Evolutionary conservation across 2,888 invertebrate genomes (phyloP).

Genomic region (Stenchaetothrips biformis): DNA sequence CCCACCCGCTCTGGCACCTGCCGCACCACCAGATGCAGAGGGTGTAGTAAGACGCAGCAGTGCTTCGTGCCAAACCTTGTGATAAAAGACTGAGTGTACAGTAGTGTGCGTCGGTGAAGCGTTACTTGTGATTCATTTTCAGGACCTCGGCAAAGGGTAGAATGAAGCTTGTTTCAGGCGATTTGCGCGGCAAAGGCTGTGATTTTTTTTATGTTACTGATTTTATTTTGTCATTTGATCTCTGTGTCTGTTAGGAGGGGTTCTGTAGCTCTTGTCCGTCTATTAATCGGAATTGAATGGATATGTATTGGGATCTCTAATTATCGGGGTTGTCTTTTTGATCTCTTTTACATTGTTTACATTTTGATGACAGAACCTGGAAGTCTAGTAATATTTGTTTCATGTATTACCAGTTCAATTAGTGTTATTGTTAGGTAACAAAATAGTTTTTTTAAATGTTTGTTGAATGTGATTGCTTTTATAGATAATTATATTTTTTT

Average conservation of each 20-base stretch:
- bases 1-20: neutral
- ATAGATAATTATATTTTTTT: slow-evolving; percentile 7
- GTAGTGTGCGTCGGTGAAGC: no score
- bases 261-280: no score
- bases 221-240: neutral
- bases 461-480: slow-evolving; percentile 16
- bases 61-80: neutral
- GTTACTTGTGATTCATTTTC: no score
- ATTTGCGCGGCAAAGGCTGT: neutral
- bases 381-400: neutral
- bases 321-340: neutral
- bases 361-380: no score
- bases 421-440: neutral
- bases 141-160: no score
- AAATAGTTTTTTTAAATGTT: neutral
- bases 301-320: no score
- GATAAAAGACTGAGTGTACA: neutral
- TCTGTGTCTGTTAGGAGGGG: no score
- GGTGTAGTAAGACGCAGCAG: neutral
- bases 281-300: no score
- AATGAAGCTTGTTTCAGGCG: no score
- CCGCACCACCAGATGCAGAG: neutral
- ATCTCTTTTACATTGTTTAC: neutral
- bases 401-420: slow-evolving; percentile 10
- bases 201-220: neutral